A percentile compares a stretch with the other conserved stretches of the same genome.
These are phyloP conservation scores for Aphodius granarius DNA, from an alignment of 2,888 invertebrate genomes.

Conservation along the genomic window DNA sequence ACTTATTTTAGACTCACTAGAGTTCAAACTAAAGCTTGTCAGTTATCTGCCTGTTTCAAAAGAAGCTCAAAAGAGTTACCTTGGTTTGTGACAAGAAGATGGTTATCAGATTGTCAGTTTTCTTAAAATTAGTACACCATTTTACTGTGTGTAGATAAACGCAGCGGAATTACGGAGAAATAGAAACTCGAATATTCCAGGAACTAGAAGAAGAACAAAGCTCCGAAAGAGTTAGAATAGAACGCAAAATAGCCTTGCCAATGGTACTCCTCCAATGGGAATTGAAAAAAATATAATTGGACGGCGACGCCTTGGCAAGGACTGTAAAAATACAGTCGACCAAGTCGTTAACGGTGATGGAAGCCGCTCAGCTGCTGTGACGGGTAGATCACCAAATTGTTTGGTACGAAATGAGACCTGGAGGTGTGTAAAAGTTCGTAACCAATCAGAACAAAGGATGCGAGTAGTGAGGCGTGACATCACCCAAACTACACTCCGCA, in stretches of 20 bases:
- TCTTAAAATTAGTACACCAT: no score
- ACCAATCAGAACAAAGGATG: conserved; percentile 36
- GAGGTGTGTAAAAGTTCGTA: conserved; percentile 42
- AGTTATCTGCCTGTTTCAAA: no score
- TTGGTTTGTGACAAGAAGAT: no score
- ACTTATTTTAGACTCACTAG: no score
- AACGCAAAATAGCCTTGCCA: not conserved
- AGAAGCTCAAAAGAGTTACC: no score
- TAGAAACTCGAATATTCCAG: not conserved
- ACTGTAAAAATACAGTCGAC: conserved; percentile 26
- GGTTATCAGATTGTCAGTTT: no score
- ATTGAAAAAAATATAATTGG: conserved; percentile 9
- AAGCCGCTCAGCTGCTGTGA: conserved; percentile 5
- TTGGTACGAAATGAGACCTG: conserved; percentile 37
- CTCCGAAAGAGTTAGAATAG: not conserved
- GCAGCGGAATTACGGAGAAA: not conserved
- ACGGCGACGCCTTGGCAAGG: not conserved
- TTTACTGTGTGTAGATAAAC: no score
- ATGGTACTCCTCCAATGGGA: conserved; percentile 4
- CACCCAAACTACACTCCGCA: conserved; percentile 24
- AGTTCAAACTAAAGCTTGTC: no score
- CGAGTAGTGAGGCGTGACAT: conserved; percentile 41
- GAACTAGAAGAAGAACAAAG: not conserved
- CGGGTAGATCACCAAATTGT: conserved; percentile 39
- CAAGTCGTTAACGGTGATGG: conserved; percentile 27